phyloP scores from a whole-genome alignment of 2,888 invertebrate genomes.

The Pammene fasciana region DNA sequence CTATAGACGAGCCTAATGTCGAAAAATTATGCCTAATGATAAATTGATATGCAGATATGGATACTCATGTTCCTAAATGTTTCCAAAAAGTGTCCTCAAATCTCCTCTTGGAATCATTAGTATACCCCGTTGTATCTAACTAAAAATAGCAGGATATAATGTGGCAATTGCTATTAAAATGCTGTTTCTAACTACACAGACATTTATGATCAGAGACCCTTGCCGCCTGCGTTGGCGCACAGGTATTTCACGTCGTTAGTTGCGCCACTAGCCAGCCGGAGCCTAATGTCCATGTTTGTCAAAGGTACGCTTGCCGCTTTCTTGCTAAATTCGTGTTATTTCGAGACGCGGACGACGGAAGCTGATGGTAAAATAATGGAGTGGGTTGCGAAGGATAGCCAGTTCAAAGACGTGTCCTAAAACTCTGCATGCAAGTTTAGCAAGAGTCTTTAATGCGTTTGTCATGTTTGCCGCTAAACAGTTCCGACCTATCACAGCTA shows the following conservation, averaged over 20 bases:
- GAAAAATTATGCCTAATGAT: too few relatives aligned
- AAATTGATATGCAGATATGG: too few relatives aligned
- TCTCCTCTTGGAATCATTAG: neutral
- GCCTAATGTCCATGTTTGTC: slow-evolving; percentile 56
- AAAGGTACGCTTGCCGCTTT: slow-evolving; percentile 45
- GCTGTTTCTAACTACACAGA: slow-evolving; percentile 54
- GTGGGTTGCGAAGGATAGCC: slow-evolving; percentile 18
- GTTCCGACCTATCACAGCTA: slow-evolving; percentile 14
- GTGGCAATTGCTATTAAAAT: slow-evolving; percentile 55
- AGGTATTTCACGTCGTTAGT: slow-evolving; percentile 49
- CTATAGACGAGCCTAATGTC: too few relatives aligned
- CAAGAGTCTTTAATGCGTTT: slow-evolving; percentile 20
- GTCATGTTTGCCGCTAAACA: slow-evolving; percentile 31
- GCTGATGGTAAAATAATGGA: slow-evolving; percentile 39
- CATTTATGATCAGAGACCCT: slow-evolving; percentile 55
- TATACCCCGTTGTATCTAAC: neutral
- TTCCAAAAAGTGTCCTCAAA: neutral
- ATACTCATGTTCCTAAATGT: neutral
- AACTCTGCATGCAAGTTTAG: neutral
- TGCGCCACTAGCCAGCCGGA: slow-evolving; percentile 49
- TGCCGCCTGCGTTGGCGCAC: slow-evolving; percentile 55
- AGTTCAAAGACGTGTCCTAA: slow-evolving; percentile 28
- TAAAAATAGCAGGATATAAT: slow-evolving; percentile 46
- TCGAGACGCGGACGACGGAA: slow-evolving; percentile 29
- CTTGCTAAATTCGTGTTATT: slow-evolving; percentile 37